phyloP scores from a whole-genome alignment of 2,113 vertebrate genomes.

The Arvicanthis niloticus region DNA sequence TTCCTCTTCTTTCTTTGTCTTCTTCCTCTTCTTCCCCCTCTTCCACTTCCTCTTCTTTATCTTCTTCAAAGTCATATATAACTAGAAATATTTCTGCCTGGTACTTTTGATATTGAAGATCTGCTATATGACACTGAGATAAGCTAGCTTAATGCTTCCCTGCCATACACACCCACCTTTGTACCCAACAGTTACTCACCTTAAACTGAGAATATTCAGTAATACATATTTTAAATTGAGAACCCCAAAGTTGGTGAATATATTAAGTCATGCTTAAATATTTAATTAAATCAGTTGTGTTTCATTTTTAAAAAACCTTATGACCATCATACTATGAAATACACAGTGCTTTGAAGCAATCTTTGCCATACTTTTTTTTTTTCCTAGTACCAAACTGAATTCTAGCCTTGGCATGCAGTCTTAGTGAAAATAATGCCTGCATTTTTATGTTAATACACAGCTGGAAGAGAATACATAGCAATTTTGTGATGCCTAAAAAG shows the following conservation, averaged over 20 bases:
- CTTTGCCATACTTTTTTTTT: conserved; percentile 44
- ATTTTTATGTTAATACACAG: conserved; percentile 73
- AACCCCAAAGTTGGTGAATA: neutral
- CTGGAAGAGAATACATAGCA: conserved; percentile 65
- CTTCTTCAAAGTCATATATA: neutral
- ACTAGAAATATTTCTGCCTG: neutral
- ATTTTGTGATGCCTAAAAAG: conserved; percentile 75
- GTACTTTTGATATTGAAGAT: neutral
- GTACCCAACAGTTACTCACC: neutral
- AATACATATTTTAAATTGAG: neutral
- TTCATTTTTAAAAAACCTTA: neutral
- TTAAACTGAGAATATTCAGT: neutral
- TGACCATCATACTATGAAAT: conserved; percentile 15
- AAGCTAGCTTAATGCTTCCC: neutral
- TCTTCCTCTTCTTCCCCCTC: too few relatives aligned
- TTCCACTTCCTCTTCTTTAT: neutral
- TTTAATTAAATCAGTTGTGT: neutral
- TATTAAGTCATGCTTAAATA: neutral
- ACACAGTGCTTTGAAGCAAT: neutral
- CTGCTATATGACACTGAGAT: neutral
- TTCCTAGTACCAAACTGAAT: conserved; percentile 49
- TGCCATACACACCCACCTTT: neutral
- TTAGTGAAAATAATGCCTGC: conserved; percentile 52
- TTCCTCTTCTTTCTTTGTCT: neutral
- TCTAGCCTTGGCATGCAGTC: conserved; percentile 37